These are phyloP conservation scores for Epistrophella euchroma DNA, from an alignment of 2,888 invertebrate genomes.

Conservation along the genomic window DNA sequence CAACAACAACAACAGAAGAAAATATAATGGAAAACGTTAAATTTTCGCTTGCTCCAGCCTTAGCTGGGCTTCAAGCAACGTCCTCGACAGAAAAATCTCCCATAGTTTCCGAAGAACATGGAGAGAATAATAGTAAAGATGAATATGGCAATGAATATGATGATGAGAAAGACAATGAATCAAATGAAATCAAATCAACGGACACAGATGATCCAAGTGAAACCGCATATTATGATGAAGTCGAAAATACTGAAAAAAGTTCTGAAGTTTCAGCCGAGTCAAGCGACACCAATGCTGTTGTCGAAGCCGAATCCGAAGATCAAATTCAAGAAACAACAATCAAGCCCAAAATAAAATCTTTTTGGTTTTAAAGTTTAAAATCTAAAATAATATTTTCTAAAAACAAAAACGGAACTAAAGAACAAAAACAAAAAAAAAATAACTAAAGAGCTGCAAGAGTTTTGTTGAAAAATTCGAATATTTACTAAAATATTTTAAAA, in stretches of 20 bases:
- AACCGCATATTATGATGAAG: constrained; percentile 18
- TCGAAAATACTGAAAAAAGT: neutral
- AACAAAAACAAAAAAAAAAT: no score
- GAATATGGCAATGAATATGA: constrained; percentile 16
- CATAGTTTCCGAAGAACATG: constrained; percentile 29
- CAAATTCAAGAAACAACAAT: neutral
- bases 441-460: no score
- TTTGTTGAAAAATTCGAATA: no score
- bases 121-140: constrained; percentile 11
- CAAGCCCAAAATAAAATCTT: neutral
- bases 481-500: no score
- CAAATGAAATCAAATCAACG: neutral
- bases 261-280: neutral
- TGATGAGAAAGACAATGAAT: neutral
- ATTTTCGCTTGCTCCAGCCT: rapidly evolving
- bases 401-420: no score
- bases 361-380: constrained; percentile 4
- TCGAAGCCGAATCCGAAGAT: neutral
- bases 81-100: constrained; percentile 33
- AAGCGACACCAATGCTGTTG: neutral
- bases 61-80: constrained; percentile 35
- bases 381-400: no score
- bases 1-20: constrained; percentile 46
- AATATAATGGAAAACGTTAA: neutral
- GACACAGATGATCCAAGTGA: constrained; percentile 12